Evolutionary conservation across 2,888 invertebrate genomes (phyloP).

Genomic region (Caenorhabditis zanzibari): DNA sequence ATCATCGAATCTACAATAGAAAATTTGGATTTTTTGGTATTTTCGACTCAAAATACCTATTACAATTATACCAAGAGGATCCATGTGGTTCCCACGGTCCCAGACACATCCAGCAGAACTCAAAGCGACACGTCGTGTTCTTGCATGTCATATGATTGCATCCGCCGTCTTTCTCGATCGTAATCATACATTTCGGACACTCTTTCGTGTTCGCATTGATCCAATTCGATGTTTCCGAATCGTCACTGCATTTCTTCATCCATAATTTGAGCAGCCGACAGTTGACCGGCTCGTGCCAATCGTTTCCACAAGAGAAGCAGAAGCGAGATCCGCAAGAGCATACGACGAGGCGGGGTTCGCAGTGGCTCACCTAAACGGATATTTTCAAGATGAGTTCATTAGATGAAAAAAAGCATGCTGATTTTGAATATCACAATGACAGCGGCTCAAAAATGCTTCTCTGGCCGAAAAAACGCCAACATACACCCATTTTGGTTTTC

Average conservation of each 20-base stretch:
- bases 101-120: slow-evolving; percentile 99
- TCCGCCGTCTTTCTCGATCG: slow-evolving; percentile 91
- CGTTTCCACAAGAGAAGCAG: slow-evolving; percentile 87
- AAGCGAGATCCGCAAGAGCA: slow-evolving; percentile 95
- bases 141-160: slow-evolving; percentile 99
- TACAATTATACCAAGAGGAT: slow-evolving; percentile 92
- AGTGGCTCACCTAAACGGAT: slow-evolving; percentile 65
- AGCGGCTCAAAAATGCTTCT: background rate
- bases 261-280: slow-evolving; percentile 94
- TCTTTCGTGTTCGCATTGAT: slow-evolving; percentile 99
- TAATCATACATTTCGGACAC: slow-evolving; percentile 95
- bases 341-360: slow-evolving; percentile 86
- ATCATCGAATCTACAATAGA: slow-evolving; percentile 88
- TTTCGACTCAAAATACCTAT: slow-evolving; percentile 86
- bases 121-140: slow-evolving; percentile 97
- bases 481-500: too few species aligned
- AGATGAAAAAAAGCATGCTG: too few species aligned
- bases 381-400: too few species aligned
- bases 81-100: slow-evolving; percentile 99
- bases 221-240: slow-evolving; percentile 99
- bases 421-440: too few species aligned
- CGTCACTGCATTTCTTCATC: slow-evolving; percentile 99
- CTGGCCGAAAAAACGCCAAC: too few species aligned
- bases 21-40: background rate
- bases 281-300: slow-evolving; percentile 98